phyloP scores from a whole-genome alignment of 2,797 vertebrate genomes.

The Danio kyathit region DNA sequence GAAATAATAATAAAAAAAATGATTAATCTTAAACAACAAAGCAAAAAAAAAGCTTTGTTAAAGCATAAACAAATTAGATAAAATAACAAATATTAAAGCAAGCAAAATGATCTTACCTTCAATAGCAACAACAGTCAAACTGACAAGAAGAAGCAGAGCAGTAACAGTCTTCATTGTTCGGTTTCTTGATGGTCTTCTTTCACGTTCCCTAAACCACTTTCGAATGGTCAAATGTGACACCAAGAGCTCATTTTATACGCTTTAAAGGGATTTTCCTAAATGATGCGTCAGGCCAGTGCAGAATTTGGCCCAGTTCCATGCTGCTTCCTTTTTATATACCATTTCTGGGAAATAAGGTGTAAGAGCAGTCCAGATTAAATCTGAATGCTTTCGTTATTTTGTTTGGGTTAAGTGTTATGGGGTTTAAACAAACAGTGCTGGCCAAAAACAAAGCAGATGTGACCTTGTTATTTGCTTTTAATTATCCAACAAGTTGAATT shows the following conservation, averaged over 20 bases:
- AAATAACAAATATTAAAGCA: no score
- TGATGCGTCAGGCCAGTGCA: no score
- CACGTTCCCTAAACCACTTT: not conserved
- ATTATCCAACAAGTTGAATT: no score
- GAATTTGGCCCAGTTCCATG: not conserved
- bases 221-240: not conserved
- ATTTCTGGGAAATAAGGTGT: constrained; percentile 5
- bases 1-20: not conserved
- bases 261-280: not conserved
- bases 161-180: constrained; percentile 28
- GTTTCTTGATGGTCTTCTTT: not conserved
- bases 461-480: no score
- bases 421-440: no score
- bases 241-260: not conserved
- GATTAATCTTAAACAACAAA: not conserved
- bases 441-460: no score
- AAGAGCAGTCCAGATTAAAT: not conserved
- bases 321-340: not conserved
- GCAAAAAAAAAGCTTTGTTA: not conserved
- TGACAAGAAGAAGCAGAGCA: not conserved
- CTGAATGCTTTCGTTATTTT: not conserved
- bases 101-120: constrained; percentile 13
- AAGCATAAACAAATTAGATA: no score
- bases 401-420: not conserved
- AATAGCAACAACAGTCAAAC: not conserved